Evolutionary conservation across 2,113 vertebrate genomes (phyloP).

Genomic region (Xenus cinereus): DNA sequence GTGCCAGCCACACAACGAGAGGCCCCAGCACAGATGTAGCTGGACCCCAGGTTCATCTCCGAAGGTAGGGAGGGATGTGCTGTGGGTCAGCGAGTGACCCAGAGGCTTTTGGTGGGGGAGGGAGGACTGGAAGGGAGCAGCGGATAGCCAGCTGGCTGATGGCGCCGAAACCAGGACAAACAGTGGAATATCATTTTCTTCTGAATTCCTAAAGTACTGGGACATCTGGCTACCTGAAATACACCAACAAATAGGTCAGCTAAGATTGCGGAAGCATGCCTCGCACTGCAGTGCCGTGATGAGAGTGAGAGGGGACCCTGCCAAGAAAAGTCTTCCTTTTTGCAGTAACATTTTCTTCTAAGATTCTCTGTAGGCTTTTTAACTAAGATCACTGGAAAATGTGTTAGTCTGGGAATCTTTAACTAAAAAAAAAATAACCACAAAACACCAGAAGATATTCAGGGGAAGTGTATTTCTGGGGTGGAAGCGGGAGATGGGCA

Average conservation of each 20-base stretch:
- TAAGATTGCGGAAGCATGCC: not conserved
- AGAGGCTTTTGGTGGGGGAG: constrained; percentile 37
- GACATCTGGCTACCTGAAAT: constrained; percentile 67
- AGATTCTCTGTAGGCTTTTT: constrained; percentile 22
- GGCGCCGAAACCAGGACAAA: not conserved
- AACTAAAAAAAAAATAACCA: not conserved
- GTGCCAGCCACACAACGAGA: constrained; percentile 58
- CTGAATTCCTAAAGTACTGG: constrained; percentile 41
- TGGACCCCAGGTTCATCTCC: constrained; percentile 52
- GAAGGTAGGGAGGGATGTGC: constrained; percentile 49
- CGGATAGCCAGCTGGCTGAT: constrained; percentile 48
- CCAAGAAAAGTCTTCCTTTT: constrained; percentile 30
- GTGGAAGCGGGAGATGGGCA: not conserved
- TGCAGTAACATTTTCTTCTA: constrained; percentile 12
- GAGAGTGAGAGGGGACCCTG: not conserved
- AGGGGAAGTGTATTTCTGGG: not conserved
- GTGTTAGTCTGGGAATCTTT: not conserved
- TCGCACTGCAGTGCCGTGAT: not conserved
- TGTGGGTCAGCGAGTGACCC: constrained; percentile 47
- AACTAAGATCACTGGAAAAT: not conserved
- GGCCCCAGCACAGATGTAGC: constrained; percentile 68
- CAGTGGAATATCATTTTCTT: constrained; percentile 56
- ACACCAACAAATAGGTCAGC: constrained; percentile 60
- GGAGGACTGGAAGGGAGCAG: constrained; percentile 19
- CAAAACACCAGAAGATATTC: not conserved